A percentile compares a stretch with the other conserved stretches of the same genome.
phyloP scores from a whole-genome alignment of 1,140 invertebrate species.

The Manduca sexta region DNA sequence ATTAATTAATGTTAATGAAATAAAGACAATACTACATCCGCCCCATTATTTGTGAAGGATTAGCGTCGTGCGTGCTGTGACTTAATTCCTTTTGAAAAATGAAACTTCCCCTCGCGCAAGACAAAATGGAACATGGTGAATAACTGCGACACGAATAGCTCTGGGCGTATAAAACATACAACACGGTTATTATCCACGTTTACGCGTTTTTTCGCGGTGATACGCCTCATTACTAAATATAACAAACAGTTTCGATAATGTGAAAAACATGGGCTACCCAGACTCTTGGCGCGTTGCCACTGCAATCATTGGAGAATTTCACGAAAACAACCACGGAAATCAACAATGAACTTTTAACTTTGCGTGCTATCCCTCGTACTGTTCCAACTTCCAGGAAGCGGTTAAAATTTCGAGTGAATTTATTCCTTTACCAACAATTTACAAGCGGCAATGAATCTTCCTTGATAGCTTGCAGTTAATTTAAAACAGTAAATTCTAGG shows the following conservation, averaged over 20 bases:
- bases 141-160: conserved; percentile 22
- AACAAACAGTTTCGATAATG: conserved; percentile 21
- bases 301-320: conserved; percentile 16
- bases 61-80: conserved; percentile 11
- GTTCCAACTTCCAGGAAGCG: conserved; percentile 18
- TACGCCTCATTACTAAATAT: conserved; percentile 25
- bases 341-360: conserved; percentile 9
- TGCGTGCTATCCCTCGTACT: background rate
- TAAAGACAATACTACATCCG: conserved; percentile 9
- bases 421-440: background rate
- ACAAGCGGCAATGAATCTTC: no score
- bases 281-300: conserved; percentile 24
- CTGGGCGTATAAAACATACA: conserved; percentile 12
- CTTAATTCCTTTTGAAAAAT: conserved; percentile 36
- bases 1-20: background rate
- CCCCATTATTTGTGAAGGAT: conserved; percentile 20
- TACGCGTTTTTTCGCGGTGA: conserved; percentile 16
- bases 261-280: conserved; percentile 7
- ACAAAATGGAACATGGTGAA: conserved; percentile 17
- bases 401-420: conserved; percentile 3
- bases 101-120: conserved; percentile 19
- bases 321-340: no score
- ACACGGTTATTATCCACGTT: conserved; percentile 24
- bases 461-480: no score
- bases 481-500: no score